Conservation (phyloP, 2,888 invertebrate species). For the Apoda limacodes region DNA sequence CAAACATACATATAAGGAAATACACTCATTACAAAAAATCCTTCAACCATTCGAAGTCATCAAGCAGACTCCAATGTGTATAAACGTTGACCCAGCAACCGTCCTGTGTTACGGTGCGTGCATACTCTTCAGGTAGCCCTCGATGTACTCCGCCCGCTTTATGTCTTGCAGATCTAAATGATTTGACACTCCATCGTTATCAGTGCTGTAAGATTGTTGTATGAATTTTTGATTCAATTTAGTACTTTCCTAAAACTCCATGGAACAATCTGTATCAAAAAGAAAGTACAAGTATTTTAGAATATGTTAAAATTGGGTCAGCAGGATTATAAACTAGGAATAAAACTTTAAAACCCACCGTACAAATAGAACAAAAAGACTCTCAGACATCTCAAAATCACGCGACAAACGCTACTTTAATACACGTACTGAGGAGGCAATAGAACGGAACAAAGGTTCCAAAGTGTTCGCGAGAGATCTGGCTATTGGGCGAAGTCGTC, state of each 20-base stretch:
- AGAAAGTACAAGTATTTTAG: not conserved
- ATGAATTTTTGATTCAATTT: slow-evolving; percentile 71
- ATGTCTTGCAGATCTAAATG: slow-evolving; percentile 49
- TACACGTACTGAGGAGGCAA: too few relatives aligned
- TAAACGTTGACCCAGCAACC: slow-evolving; percentile 74
- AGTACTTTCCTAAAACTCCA: slow-evolving; percentile 74
- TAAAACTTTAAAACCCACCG: too few relatives aligned
- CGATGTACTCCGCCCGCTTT: slow-evolving; percentile 63
- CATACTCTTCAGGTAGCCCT: slow-evolving; percentile 54
- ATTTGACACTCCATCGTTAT: slow-evolving; percentile 66
- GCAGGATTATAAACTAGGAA: too few relatives aligned
- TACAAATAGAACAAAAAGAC: too few relatives aligned
- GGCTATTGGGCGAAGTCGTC: too few relatives aligned
- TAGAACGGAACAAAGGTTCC: too few relatives aligned
- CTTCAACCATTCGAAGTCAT: slow-evolving; percentile 88
- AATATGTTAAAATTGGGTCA: too few relatives aligned
- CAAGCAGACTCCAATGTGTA: slow-evolving; percentile 82
- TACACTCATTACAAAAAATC: too few relatives aligned
- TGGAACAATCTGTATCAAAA: slow-evolving; percentile 71
- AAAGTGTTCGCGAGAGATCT: too few relatives aligned
- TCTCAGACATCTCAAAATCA: too few relatives aligned
- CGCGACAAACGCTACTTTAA: too few relatives aligned
- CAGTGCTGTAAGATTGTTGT: slow-evolving; percentile 67
- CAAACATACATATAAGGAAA: too few relatives aligned
- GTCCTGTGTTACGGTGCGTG: slow-evolving; percentile 63